These are phyloP conservation scores for Notolabrus celidotus DNA, from an alignment of 2,797 vertebrate species.

Conservation along the genomic window DNA sequence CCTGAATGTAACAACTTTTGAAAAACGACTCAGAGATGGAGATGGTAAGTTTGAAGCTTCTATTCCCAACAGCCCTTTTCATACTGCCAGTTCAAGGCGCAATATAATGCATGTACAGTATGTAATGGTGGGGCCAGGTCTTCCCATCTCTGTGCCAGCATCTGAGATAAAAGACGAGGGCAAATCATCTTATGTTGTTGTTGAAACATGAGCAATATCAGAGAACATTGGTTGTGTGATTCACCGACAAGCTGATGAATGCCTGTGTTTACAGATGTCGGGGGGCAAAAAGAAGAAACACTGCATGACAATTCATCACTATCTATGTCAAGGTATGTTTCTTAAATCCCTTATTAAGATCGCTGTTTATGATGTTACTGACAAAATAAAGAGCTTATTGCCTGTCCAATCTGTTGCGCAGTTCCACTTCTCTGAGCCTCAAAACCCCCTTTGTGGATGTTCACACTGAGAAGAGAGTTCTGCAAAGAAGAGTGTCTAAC, in stretches of 20 bases:
- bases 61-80: neutral
- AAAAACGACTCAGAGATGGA: slow-evolving; percentile 72
- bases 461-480: slow-evolving; percentile 66
- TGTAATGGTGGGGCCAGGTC: too few species aligned
- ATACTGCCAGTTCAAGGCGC: too few species aligned
- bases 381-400: neutral
- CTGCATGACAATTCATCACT: slow-evolving; percentile 38
- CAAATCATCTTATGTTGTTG: too few species aligned
- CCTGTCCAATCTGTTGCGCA: slow-evolving; percentile 49
- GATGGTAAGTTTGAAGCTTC: slow-evolving; percentile 46
- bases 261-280: slow-evolving; percentile 54
- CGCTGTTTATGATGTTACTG: neutral
- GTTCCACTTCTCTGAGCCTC: slow-evolving; percentile 77
- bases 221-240: neutral
- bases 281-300: slow-evolving; percentile 36
- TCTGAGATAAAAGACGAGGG: too few species aligned
- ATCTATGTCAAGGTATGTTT: slow-evolving; percentile 63
- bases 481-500: slow-evolving; percentile 74
- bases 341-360: neutral
- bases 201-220: neutral
- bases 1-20: slow-evolving; percentile 82
- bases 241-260: neutral
- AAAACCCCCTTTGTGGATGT: slow-evolving; percentile 79
- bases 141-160: too few species aligned
- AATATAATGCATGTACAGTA: too few species aligned